phyloP scores from a whole-genome alignment of 2,888 invertebrate genomes.

The Dyspetes luteomarginatus region DNA sequence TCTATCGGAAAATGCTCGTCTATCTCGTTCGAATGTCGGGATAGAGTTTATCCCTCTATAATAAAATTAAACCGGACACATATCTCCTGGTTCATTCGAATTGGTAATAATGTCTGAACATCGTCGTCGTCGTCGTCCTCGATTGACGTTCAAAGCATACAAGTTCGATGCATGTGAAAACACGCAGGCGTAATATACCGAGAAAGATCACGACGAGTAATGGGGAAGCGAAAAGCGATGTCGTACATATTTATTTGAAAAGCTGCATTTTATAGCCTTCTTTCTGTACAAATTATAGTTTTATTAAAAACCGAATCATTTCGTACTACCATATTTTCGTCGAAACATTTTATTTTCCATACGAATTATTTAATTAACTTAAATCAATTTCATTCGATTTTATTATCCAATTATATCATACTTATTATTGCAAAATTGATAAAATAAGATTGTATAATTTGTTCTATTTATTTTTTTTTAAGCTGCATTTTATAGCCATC shows the following conservation, averaged over 20 bases:
- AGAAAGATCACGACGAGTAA: constrained; percentile 21
- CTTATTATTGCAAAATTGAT: too few species aligned
- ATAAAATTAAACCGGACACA: constrained; percentile 62
- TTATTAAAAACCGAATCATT: too few species aligned
- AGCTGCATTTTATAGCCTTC: background rate
- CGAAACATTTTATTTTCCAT: too few species aligned
- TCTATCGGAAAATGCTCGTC: constrained; percentile 27
- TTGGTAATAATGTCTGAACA: constrained; percentile 57
- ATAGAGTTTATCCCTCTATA: constrained; percentile 43
- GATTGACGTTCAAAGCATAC: constrained; percentile 21
- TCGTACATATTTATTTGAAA: background rate
- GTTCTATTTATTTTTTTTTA: too few species aligned
- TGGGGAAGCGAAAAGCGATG: background rate
- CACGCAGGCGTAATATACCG: constrained; percentile 14
- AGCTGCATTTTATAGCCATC: background rate
- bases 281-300: background rate
- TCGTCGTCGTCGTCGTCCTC: constrained; percentile 40
- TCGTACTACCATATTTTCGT: too few species aligned
- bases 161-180: constrained; percentile 37
- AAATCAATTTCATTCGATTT: too few species aligned
- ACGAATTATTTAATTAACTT: too few species aligned
- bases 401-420: too few species aligned
- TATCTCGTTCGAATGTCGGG: constrained; percentile 26
- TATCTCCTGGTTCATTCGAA: constrained; percentile 63
- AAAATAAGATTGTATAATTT: too few species aligned